Conservation (phyloP, 1,140 invertebrate genomes). For the Apis mellifera region Amel_HAv3.1 CM009935.2:12743501-12744000, state of each 20-base stretch:
- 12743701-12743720: too few species aligned
- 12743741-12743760: neutral
- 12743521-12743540: too few species aligned
- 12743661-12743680: too few species aligned
- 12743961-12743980: conserved; percentile 46
- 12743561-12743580: too few species aligned
- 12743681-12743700: too few species aligned
- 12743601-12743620: too few species aligned
- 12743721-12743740: too few species aligned
- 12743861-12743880: neutral
- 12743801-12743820: neutral
- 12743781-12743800: neutral
- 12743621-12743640: too few species aligned
- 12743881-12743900: neutral
- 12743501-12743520: too few species aligned
- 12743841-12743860: neutral
- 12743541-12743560: too few species aligned
- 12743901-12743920: neutral
- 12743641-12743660: too few species aligned
- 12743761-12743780: neutral
- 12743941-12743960: conserved; percentile 36
- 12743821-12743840: neutral
- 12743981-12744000: conserved; percentile 37
- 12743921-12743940: neutral
- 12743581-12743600: too few species aligned